Conservation (phyloP, 2,888 invertebrate genomes). For the Lapara coniferarum region DNA sequence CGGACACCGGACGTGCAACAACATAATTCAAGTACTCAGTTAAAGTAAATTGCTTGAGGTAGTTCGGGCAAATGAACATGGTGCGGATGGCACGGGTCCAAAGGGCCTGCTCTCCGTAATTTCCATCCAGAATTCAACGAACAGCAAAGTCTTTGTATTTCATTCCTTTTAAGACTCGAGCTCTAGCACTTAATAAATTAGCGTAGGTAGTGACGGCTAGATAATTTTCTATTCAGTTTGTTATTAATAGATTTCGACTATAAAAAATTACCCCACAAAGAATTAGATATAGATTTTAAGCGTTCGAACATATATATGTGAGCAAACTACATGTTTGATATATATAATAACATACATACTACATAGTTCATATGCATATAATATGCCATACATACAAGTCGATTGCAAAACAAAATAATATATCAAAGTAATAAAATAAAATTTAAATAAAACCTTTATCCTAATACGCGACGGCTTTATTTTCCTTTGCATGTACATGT, state of each 20-base stretch:
- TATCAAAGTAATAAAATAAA: background rate
- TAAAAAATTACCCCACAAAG: too few species aligned
- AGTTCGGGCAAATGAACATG: constrained; percentile 1
- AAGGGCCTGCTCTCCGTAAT: background rate
- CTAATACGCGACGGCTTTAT: background rate
- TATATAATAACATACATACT: too few species aligned
- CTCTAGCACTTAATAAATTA: background rate
- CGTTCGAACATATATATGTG: too few species aligned
- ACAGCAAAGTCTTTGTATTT: background rate
- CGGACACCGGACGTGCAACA: too few species aligned
- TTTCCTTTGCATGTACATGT: background rate
- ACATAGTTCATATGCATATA: too few species aligned
- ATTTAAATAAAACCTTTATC: background rate
- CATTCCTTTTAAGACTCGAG: background rate
- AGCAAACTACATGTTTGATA: too few species aligned
- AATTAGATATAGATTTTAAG: too few species aligned
- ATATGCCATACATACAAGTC: background rate
- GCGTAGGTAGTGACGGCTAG: background rate
- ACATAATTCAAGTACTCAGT: constrained; percentile 1
- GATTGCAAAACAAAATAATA: background rate
- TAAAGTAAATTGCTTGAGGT: constrained; percentile 6
- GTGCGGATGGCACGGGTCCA: constrained; percentile 3
- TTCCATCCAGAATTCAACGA: background rate
- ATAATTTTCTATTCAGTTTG: background rate
- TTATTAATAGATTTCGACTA: too few species aligned